phyloP scores from a whole-genome alignment of 2,113 vertebrate species.

The Xiphophorus couchianus region DNA sequence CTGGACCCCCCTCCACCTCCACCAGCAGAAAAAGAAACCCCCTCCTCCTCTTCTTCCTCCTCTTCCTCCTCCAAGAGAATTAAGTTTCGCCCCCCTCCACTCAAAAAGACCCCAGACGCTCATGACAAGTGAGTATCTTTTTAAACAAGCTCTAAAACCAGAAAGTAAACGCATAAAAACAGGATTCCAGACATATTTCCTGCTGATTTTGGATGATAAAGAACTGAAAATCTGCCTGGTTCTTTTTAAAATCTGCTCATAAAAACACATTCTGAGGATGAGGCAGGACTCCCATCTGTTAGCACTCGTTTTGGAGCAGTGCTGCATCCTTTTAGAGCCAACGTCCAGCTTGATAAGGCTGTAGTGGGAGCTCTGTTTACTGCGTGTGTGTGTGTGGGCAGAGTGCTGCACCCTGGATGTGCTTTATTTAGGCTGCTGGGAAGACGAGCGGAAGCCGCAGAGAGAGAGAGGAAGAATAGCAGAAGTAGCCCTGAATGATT shows the following conservation, averaged over 20 bases:
- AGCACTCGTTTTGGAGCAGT: conserved; percentile 26
- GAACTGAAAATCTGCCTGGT: neutral
- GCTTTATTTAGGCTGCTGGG: conserved; percentile 46
- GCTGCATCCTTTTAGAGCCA: conserved; percentile 36
- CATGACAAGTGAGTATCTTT: conserved; percentile 80
- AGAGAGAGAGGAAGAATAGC: conserved; percentile 13
- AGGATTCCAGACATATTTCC: too few relatives aligned
- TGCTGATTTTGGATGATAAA: neutral
- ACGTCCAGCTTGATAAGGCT: conserved; percentile 29
- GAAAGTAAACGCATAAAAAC: neutral
- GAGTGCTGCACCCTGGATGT: conserved; percentile 22
- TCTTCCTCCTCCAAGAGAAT: conserved; percentile 80
- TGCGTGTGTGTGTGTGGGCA: conserved; percentile 49
- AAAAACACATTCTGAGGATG: conserved; percentile 7
- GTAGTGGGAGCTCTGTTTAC: conserved; percentile 41
- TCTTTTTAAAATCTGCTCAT: neutral
- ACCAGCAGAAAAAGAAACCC: conserved; percentile 69
- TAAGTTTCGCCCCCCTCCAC: conserved; percentile 89
- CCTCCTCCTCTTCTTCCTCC: conserved; percentile 61
- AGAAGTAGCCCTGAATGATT: conserved; percentile 20
- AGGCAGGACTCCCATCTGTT: conserved; percentile 25
- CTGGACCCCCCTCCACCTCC: conserved; percentile 71
- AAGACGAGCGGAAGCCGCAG: conserved; percentile 26
- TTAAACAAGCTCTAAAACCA: neutral
- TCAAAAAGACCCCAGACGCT: conserved; percentile 89